Percentiles rank a stretch among this genome's conserved stretches.
Evolutionary conservation across 2,113 vertebrate genomes (phyloP).

Genomic region (Eretmochelys imbricata): DNA sequence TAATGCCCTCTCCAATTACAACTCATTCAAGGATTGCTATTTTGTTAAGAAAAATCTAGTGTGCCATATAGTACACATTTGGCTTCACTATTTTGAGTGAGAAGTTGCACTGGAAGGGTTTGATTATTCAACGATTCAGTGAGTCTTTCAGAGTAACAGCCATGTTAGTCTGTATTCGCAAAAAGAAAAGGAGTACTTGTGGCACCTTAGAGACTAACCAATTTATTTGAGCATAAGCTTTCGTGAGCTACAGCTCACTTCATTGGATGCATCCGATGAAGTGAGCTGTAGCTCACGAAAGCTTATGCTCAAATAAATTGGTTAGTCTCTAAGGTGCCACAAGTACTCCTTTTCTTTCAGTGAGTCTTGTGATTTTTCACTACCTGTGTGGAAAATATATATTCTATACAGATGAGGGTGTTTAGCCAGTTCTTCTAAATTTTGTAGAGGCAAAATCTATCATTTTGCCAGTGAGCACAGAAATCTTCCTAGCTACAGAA

Average conservation of each 20-base stretch:
- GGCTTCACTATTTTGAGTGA: accelerated
- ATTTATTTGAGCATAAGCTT: too few relatives aligned
- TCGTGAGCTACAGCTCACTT: too few relatives aligned
- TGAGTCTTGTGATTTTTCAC: background rate
- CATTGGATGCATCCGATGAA: too few relatives aligned
- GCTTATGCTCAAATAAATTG: too few relatives aligned
- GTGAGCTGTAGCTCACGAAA: too few relatives aligned
- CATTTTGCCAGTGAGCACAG: background rate
- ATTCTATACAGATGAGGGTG: background rate
- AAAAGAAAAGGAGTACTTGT: too few relatives aligned
- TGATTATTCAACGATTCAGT: background rate
- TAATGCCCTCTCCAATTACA: background rate
- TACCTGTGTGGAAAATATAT: background rate
- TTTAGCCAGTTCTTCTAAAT: background rate
- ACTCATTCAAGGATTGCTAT: background rate
- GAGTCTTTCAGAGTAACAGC: background rate
- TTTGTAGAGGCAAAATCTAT: background rate
- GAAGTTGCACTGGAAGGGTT: background rate
- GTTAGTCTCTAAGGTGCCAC: too few relatives aligned
- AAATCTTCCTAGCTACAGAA: background rate
- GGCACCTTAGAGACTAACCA: too few relatives aligned
- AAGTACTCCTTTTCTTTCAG: background rate
- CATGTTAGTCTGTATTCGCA: too few relatives aligned
- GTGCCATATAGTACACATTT: background rate
- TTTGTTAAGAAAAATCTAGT: background rate